Evolutionary conservation across 2,888 invertebrate species (phyloP), one percentile per base, ranked within the genome.

Genomic region (Drosophila prostipennis): DNA sequence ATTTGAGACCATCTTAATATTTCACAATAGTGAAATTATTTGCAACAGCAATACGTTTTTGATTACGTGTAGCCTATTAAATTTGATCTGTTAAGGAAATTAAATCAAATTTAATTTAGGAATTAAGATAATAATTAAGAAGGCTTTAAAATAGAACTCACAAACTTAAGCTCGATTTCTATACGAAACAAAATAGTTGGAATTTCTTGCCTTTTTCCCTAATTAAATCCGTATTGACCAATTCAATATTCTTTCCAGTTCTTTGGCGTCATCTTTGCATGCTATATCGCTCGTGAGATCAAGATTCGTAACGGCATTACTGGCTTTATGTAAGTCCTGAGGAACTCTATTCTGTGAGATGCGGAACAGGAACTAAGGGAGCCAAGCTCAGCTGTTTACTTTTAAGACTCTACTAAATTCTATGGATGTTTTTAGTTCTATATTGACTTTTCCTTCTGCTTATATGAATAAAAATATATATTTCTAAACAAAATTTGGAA

Each of bases 221-320:
- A n/a, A n/a, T n/a, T n/a, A n/a, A n/a, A n/a, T n/a, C n/a, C n/a
- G n/a, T n/a, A n/a, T n/a, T n/a, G n/a, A n/a, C n/a, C n/a, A n/a
- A n/a, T n/a, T n/a, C n/a, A n/a, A n/a, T n/a, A n/a, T n/a, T 19
- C 19, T 19, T 34, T 55, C 6, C 77, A 92, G 92, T 92, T 92
- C 89, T 89, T 91, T 60, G 92, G 92, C 29, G 89, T 92, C 11
- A 77, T 92, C 11, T 92, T 92, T 72, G 90, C 92, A 14, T 91
- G 92, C 53, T 91, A 91, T 36, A 89, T 92, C 36, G 92, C 92
- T 2, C 87, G 91, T 32, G 91, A 92, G 72, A 90, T 92, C 11
- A 92, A 90, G 76, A 91, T 91, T 34, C 89, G 91, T 11, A 91
- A 91, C 56, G 91, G 91, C 52, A 87, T 91, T 32, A 89, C 89